phyloP scores from a whole-genome alignment of 2,797 vertebrate genomes.

The Anguilla obscura region DNA sequence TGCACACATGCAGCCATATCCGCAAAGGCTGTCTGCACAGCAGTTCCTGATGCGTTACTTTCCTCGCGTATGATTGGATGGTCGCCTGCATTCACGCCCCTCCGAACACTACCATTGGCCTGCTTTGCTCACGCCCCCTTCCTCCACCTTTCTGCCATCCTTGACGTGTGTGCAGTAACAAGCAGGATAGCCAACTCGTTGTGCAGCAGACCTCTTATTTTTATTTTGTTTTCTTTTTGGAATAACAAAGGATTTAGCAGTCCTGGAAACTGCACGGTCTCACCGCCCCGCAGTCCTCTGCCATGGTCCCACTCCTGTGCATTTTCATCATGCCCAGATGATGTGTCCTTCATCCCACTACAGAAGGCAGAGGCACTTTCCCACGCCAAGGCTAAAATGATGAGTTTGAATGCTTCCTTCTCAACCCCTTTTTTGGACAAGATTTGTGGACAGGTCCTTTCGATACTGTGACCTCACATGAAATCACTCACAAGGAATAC shows the following conservation, averaged over 20 bases:
- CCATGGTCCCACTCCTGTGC: not conserved
- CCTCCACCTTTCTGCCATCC: constrained; percentile 46
- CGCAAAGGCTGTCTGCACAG: constrained; percentile 15
- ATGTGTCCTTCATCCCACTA: not conserved
- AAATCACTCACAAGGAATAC: not conserved
- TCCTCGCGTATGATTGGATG: constrained; percentile 68
- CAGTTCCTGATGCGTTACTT: constrained; percentile 22
- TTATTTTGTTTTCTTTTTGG: constrained; percentile 39
- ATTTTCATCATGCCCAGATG: not conserved
- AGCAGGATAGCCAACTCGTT: constrained; percentile 38
- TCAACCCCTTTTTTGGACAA: not conserved
- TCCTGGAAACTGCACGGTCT: not conserved
- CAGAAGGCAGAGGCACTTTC: not conserved
- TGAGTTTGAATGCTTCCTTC: not conserved
- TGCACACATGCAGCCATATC: constrained; percentile 1
- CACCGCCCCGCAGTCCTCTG: not conserved
- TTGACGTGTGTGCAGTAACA: constrained; percentile 63
- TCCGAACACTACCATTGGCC: not conserved
- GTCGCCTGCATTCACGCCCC: constrained; percentile 31
- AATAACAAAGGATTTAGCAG: constrained; percentile 1
- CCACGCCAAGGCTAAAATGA: not conserved
- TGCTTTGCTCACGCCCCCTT: not conserved
- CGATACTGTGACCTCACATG: not conserved
- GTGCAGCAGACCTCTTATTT: constrained; percentile 44
- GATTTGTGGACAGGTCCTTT: not conserved